These are phyloP conservation scores for Himalopsyche anomala DNA, from an alignment of 2,888 invertebrate genomes.

Conservation along the genomic window DNA sequence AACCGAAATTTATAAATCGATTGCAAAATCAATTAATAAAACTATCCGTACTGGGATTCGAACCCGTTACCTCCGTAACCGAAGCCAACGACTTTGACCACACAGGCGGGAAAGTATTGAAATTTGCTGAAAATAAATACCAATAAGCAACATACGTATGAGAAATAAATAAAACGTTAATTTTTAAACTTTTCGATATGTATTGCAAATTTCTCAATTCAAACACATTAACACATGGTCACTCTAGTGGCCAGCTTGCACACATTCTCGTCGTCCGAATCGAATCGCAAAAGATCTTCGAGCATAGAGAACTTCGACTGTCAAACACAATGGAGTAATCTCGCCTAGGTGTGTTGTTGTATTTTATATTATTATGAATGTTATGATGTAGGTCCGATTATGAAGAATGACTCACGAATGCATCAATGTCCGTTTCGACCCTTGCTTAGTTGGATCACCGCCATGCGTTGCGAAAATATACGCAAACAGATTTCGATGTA, in stretches of 20 bases:
- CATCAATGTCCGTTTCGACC: conserved; percentile 27
- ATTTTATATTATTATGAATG: background rate
- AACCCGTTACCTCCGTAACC: no score
- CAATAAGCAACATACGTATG: no score
- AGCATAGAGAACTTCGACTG: background rate
- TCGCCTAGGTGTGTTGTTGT: conserved; percentile 12
- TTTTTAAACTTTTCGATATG: no score
- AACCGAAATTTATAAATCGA: no score
- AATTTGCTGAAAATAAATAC: no score
- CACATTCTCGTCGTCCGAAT: conserved; percentile 10
- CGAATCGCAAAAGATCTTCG: conserved; percentile 14
- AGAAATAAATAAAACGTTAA: no score
- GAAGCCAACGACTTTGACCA: no score
- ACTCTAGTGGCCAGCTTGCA: background rate
- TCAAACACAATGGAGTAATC: conserved; percentile 20
- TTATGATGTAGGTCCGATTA: conserved; percentile 34
- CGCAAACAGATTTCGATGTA: background rate
- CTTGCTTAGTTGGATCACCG: background rate
- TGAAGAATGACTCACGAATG: conserved; percentile 28
- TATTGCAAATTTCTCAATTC: no score
- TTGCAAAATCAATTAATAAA: no score
- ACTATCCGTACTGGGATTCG: no score
- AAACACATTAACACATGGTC: background rate
- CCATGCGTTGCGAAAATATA: conserved; percentile 22
- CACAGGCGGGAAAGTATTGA: no score